phyloP scores from a whole-genome alignment of 2,888 invertebrate species.

The Cephus sareptanus region DNA sequence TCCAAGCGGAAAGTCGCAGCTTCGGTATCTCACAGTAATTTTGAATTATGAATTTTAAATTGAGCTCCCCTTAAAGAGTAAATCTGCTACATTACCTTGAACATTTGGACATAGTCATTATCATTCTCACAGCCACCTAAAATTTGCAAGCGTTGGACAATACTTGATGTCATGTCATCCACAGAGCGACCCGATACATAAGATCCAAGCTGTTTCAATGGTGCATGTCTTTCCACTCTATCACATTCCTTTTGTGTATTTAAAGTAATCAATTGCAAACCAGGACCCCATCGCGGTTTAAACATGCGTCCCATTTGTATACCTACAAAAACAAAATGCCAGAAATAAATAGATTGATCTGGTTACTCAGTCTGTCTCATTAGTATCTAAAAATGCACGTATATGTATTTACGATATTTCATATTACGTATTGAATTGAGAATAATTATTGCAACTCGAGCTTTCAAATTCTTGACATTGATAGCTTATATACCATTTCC shows the following conservation, averaged over 20 bases:
- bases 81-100: conserved; percentile 41
- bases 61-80: not conserved
- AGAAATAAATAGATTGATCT: not conserved
- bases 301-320: conserved; percentile 71
- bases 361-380: no score
- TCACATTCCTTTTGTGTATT: conserved; percentile 65
- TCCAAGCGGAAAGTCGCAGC: no score
- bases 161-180: conserved; percentile 55
- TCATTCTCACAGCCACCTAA: conserved; percentile 53
- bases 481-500: no score
- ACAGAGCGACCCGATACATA: conserved; percentile 52
- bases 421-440: no score
- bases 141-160: conserved; percentile 61
- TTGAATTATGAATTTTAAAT: no score
- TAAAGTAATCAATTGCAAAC: conserved; percentile 70
- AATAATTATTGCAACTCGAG: no score
- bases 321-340: conserved; percentile 29
- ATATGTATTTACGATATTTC: no score
- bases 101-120: conserved; percentile 42
- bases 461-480: no score
- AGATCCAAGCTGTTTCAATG: conserved; percentile 53
- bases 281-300: conserved; percentile 81
- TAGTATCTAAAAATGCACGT: no score
- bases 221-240: conserved; percentile 62
- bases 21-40: no score